Percentiles rank a stretch among this genome's conserved stretches.
These are phyloP conservation scores for Acinonyx jubatus DNA, from an alignment of 2,113 vertebrate genomes.

Conservation along the genomic window DNA sequence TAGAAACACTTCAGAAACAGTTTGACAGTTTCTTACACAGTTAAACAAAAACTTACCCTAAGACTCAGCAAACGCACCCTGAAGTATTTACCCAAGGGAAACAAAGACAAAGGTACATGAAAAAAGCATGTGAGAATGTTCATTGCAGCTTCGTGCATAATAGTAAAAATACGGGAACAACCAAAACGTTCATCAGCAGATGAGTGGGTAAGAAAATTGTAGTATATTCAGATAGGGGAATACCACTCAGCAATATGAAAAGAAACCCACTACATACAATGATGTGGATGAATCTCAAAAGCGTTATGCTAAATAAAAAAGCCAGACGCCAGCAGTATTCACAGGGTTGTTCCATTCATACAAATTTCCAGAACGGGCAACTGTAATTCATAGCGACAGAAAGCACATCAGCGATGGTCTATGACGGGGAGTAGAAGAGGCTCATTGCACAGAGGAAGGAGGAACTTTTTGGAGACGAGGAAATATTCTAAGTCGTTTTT, in stretches of 20 bases:
- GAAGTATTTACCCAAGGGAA: not conserved
- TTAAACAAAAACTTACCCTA: not conserved
- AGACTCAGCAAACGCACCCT: not conserved
- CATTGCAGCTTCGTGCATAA: not conserved
- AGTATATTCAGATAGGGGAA: not conserved
- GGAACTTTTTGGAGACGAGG: not conserved
- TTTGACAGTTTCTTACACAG: not conserved
- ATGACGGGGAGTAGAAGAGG: not conserved
- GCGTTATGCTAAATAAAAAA: not conserved
- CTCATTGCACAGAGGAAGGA: not conserved
- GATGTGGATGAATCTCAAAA: not conserved
- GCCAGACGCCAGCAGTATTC: not conserved
- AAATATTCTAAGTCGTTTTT: not conserved
- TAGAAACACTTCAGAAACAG: not conserved
- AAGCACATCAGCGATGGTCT: not conserved
- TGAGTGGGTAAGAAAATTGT: not conserved
- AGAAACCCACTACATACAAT: not conserved
- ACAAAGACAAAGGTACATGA: not conserved
- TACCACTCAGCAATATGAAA: not conserved
- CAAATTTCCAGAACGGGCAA: not conserved
- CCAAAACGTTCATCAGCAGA: not conserved
- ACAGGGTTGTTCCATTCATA: not conserved
- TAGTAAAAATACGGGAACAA: not conserved
- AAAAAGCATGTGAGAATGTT: not conserved
- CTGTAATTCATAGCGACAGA: not conserved